phyloP scores from a whole-genome alignment of 2,113 vertebrate species.

The Petroica traversi region DNA sequence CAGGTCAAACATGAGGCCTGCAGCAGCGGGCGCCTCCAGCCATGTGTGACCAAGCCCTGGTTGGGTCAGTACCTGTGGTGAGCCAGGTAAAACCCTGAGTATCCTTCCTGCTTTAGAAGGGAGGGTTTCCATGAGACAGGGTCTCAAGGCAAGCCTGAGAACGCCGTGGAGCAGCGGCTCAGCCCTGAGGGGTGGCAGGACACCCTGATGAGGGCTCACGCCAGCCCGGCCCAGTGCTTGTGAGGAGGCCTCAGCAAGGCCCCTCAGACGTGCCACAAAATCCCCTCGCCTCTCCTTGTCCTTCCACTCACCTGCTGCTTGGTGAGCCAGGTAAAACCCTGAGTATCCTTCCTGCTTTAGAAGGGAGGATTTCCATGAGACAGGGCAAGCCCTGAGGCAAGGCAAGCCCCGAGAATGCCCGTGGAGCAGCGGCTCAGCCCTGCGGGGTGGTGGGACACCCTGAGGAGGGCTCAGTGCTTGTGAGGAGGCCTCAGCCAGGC shows the following conservation, averaged over 20 bases:
- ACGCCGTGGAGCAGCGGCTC: rapidly evolving
- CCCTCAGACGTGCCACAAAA: background rate
- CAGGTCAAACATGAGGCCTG: background rate
- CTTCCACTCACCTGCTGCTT: no score
- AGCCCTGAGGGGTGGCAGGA: rapidly evolving
- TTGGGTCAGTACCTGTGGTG: no score
- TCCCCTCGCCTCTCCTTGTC: rapidly evolving
- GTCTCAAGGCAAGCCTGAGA: background rate
- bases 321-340: background rate
- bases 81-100: background rate
- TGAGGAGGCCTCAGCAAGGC: rapidly evolving
- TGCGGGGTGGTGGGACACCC: rapidly evolving
- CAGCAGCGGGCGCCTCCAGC: rapidly evolving
- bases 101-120: background rate
- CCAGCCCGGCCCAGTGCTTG: rapidly evolving
- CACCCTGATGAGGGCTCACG: rapidly evolving
- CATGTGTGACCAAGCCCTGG: rapidly evolving
- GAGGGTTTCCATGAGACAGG: background rate
- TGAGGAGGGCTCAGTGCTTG: rapidly evolving
- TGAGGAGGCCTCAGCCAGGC: rapidly evolving
- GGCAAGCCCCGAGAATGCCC: background rate
- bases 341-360: background rate
- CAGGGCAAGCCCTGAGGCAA: no score
- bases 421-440: background rate
- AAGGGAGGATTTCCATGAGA: background rate